Conservation (phyloP, 1,140 invertebrate species). For the Cyphomyrmex costatus region DNA sequence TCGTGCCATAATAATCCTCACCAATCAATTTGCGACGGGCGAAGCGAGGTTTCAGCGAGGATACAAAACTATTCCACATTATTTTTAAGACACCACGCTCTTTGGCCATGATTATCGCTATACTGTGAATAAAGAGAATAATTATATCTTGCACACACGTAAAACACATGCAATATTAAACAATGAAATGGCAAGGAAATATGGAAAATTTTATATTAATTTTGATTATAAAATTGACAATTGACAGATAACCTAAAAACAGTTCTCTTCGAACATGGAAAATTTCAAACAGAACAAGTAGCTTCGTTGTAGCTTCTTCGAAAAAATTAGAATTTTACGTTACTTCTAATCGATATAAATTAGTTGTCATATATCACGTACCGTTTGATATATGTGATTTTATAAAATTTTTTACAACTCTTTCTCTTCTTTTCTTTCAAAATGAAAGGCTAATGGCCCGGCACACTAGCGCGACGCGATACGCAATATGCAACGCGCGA, state of each 20-base stretch:
- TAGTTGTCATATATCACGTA: not conserved
- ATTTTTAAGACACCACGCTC: conserved; percentile 82
- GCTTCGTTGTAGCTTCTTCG: not conserved
- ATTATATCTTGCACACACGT: not conserved
- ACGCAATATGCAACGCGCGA: no score
- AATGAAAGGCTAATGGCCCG: no score
- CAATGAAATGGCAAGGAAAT: not conserved
- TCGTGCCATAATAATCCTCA: conserved; percentile 93
- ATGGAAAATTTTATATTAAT: not conserved
- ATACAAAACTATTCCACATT: conserved; percentile 88
- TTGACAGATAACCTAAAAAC: not conserved
- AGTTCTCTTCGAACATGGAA: not conserved
- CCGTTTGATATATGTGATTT: not conserved
- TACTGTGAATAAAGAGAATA: not conserved
- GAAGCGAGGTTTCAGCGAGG: conserved; percentile 88
- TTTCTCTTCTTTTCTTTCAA: not conserved
- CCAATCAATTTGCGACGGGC: conserved; percentile 86
- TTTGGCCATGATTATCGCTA: conserved; percentile 73
- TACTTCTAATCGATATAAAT: not conserved
- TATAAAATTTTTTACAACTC: no score
- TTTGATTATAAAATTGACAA: not conserved
- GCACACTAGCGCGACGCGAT: no score
- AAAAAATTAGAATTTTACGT: not conserved
- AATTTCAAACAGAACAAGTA: not conserved
- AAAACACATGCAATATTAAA: not conserved